These are phyloP conservation scores for Cryptocephalus primarius DNA, from an alignment of 2,888 invertebrate genomes.

Conservation along the genomic window DNA sequence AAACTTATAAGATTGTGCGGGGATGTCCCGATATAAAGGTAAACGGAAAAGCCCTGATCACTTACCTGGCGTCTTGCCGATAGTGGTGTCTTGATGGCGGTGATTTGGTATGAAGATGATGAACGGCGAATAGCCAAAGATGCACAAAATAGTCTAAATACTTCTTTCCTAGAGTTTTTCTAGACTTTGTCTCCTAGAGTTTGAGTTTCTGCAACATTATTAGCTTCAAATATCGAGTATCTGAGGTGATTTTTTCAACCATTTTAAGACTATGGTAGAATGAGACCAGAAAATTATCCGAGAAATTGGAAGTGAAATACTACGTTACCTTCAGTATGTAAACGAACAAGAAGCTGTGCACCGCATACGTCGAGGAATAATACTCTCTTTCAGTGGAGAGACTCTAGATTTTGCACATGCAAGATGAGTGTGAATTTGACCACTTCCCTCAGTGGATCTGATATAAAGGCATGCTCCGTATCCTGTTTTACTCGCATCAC, in stretches of 20 bases:
- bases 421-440: conserved; percentile 2
- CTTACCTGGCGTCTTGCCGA: too few species aligned
- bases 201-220: background rate
- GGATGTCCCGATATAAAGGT: too few species aligned
- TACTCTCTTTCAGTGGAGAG: conserved; percentile 8
- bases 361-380: conserved; percentile 11
- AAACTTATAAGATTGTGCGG: too few species aligned
- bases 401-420: conserved; percentile 9
- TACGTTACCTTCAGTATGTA: conserved; percentile 3
- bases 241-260: conserved; percentile 4
- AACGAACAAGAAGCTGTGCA: conserved; percentile 7
- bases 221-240: conserved; percentile 3
- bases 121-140: too few species aligned
- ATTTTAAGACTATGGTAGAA: conserved; percentile 8
- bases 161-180: too few species aligned
- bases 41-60: too few species aligned
- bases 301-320: conserved; percentile 1
- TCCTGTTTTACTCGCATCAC: conserved; percentile 5
- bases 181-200: background rate
- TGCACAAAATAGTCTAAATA: too few species aligned
- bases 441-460: background rate
- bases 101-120: too few species aligned
- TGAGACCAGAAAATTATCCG: conserved; percentile 5
- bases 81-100: too few species aligned
- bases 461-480: conserved; percentile 10